Evolutionary conservation across 2,113 vertebrate genomes (phyloP), one percentile per base, ranked within the genome.

Genomic region (Pan paniscus): DNA sequence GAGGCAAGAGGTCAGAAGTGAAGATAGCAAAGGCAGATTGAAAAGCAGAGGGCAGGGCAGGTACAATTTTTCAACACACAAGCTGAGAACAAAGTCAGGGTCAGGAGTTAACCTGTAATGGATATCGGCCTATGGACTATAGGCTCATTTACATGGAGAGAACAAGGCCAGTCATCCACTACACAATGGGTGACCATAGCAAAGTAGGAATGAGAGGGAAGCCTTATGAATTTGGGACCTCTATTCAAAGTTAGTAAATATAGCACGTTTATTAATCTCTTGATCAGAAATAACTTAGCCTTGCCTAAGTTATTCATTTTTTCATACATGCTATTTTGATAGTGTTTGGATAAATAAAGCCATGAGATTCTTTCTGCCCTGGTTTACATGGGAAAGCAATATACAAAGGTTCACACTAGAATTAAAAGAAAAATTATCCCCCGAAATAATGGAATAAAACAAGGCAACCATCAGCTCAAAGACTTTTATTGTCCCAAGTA

Each of bases 321-420:
- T 46, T 81, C 35, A 93, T 50, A 81, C 18, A 80, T 68, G 22
- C 6, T 92, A 17, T 78, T 87, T 93, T 43, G 82, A 76, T 30
- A 64, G 50, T 46, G 11, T 48, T 80, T 92, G 10, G 76, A 94
- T 94, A 92, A 95, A 89, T 52, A 40, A 83, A 10, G 8, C 32
- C 6, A 30, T 52, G 25, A 48, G n/a, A 46, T 75, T 59, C 8
- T 89, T 95, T 97, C 72, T 82, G 3, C 16, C 38, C 22, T 76
- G 20, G 46, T 94, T 97, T 89, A 82, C 75, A 61, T 96, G 92
- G 89, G 96, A 98, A 98, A 97, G 57, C 50, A 94, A 94, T 43
- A 81, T 84, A 20, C 75, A 92, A 61, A 73, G 23, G 18, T 84
- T 98, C 96, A 93, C 92, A 87, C 20, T 40, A 22, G 40, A 91